Evolutionary conservation across 2,797 vertebrate genomes (phyloP).

Genomic region (Clarias fuscus): DNA sequence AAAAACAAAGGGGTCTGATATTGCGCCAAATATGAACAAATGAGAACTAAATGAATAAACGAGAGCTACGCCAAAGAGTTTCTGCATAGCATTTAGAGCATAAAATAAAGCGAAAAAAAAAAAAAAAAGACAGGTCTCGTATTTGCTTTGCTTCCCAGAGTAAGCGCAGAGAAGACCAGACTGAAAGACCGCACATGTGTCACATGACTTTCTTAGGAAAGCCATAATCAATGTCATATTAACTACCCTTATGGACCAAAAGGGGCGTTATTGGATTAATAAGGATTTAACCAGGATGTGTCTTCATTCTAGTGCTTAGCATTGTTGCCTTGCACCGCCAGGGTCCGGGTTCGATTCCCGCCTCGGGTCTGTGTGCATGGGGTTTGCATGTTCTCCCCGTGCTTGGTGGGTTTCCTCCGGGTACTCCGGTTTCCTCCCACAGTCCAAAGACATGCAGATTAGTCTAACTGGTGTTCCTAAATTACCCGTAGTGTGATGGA

Average conservation of each 20-base stretch:
- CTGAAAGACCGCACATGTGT: not conserved
- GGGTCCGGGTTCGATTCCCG: no score
- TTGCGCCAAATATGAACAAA: not conserved
- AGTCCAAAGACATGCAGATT: no score
- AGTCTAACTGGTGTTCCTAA: no score
- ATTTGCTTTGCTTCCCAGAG: conserved; percentile 1
- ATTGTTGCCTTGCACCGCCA: no score
- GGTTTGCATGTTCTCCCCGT: no score
- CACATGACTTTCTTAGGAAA: not conserved
- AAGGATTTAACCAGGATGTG: no score
- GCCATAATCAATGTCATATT: not conserved
- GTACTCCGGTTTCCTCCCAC: no score
- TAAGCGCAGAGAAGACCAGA: not conserved
- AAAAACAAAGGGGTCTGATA: not conserved
- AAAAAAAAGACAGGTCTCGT: not conserved
- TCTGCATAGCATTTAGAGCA: not conserved
- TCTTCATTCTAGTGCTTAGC: no score
- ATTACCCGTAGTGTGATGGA: no score
- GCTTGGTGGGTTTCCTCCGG: no score
- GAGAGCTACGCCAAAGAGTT: not conserved
- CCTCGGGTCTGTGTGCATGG: no score
- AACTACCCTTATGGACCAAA: not conserved
- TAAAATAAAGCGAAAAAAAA: not conserved
- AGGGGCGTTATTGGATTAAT: not conserved
- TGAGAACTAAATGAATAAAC: conserved; percentile 2